Base-by-base conservation (phyloP, 2,113 vertebrate species). In the Mesocricetus auratus region DNA sequence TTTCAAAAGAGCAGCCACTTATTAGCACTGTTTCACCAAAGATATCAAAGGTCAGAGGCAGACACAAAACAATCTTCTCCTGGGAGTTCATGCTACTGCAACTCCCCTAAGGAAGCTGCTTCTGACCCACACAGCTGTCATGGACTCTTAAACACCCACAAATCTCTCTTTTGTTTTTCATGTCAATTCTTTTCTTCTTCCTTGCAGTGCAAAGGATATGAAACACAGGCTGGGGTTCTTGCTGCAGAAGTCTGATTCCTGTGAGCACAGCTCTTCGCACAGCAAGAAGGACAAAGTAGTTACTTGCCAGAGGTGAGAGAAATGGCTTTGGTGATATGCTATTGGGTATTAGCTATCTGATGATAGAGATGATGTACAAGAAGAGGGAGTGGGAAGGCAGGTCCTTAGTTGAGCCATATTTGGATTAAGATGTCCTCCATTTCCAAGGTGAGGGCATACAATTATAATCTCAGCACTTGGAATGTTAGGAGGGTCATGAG, bases 141-240 rank as follows among this genome's bases (percentile, higher is more conserved):
- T 39, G 16, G 17, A 12, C 13, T 62, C 21, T 47, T 60, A 19
- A 62, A 47, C 3, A 15, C 71, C 2, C 19, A 21, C 8, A 15
- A 15, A 22, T 11, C 1, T 21, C 1, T 26, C 83, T 88, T 21
- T 31, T n/a, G 17, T 0, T n/a, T 31, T 15, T 45, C 64, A 12
- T 24, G 26, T 42, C 10, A 12, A 89, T 31, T 81, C 11, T 77
- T 8, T 8, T n/a, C 12, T 58, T 96, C n/a, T 95, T 90, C 75
- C 87, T 77, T 29, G 33, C 98, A 99, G 99, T 74, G 99, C 99
- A 89, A 99, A 99, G 98, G 99, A 99, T 91, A 99, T 99, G 98
- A 99, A 99, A 94, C 99, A 99, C 97, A 99, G 99, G 75, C 98
- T 99, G 36, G 99, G 99, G 50, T 99, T 99, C 94, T 97, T 99